Conservation (phyloP, 2,113 vertebrate genomes). For the Hippocampus mohnikei region DNA sequence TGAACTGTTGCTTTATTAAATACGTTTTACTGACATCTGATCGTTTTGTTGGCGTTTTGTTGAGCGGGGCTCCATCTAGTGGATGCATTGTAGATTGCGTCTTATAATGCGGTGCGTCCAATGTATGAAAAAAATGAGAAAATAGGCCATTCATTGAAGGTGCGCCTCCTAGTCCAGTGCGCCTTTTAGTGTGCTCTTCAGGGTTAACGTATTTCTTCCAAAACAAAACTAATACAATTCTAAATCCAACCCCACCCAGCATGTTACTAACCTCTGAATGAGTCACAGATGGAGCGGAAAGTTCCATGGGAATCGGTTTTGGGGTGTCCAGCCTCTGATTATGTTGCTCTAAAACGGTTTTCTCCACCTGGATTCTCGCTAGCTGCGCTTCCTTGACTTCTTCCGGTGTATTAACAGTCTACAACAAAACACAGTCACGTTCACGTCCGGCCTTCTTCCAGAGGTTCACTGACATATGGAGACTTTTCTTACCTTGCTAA, state of each 20-base stretch:
- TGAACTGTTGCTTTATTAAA: too few species aligned
- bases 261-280: slow-evolving; percentile 68
- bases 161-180: too few species aligned
- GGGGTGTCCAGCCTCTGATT: slow-evolving; percentile 38
- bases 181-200: too few species aligned
- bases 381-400: slow-evolving; percentile 53
- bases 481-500: slow-evolving; percentile 81
- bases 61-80: too few species aligned
- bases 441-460: not conserved
- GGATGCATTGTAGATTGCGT: too few species aligned
- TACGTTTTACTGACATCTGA: too few species aligned
- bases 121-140: too few species aligned
- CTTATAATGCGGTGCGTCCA: too few species aligned
- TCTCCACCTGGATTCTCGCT: slow-evolving; percentile 76
- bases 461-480: not conserved
- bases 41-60: too few species aligned
- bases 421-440: slow-evolving; percentile 8
- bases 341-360: slow-evolving; percentile 50
- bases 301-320: not conserved
- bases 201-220: not conserved
- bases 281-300: slow-evolving; percentile 10
- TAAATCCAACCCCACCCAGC: not conserved
- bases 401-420: slow-evolving; percentile 75
- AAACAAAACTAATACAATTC: not conserved
- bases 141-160: too few species aligned